A percentile compares a stretch with the other conserved stretches of the same genome.
These are phyloP conservation scores for Drosophila neonasuta DNA, from an alignment of 2,888 invertebrate genomes.

Conservation along the genomic window DNA sequence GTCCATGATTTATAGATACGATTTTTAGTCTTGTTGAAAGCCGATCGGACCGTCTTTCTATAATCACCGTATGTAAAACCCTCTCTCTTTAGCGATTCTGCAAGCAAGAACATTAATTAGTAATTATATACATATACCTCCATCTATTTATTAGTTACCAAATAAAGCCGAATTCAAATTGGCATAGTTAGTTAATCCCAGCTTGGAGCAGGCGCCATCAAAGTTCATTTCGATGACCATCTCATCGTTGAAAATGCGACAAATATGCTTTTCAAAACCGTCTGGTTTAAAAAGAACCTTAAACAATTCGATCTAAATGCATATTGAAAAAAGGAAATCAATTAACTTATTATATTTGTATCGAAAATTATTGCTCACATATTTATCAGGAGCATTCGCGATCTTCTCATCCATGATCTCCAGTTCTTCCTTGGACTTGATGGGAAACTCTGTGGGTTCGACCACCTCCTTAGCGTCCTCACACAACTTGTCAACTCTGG, in stretches of 20 bases:
- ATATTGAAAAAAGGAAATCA: not conserved
- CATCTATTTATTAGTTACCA: conserved; percentile 19
- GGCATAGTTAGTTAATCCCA: conserved; percentile 38
- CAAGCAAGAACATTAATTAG: not conserved
- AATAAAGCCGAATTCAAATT: conserved; percentile 46
- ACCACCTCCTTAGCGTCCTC: conserved; percentile 26
- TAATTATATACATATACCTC: not conserved
- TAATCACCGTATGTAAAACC: conserved; percentile 46
- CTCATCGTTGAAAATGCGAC: conserved; percentile 37
- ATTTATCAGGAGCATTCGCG: conserved; percentile 41
- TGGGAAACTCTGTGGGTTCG: conserved; percentile 41
- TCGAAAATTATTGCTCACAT: conserved; percentile 28
- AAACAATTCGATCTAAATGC: conserved; percentile 35
- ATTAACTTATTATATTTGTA: too few relatives aligned
- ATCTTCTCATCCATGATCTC: conserved; percentile 42
- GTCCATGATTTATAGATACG: conserved; percentile 45
- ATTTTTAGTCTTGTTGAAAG: conserved; percentile 46
- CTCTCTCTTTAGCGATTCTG: conserved; percentile 46
- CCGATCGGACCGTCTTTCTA: conserved; percentile 38
- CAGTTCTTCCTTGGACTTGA: conserved; percentile 30
- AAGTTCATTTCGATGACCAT: conserved; percentile 52
- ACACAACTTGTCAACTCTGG: conserved; percentile 47
- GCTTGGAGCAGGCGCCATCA: conserved; percentile 32
- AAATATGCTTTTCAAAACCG: conserved; percentile 46
- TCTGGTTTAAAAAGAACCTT: conserved; percentile 34